Base-by-base conservation (phyloP, 2,113 vertebrate species). In the Cryptotis parvus region DNA sequence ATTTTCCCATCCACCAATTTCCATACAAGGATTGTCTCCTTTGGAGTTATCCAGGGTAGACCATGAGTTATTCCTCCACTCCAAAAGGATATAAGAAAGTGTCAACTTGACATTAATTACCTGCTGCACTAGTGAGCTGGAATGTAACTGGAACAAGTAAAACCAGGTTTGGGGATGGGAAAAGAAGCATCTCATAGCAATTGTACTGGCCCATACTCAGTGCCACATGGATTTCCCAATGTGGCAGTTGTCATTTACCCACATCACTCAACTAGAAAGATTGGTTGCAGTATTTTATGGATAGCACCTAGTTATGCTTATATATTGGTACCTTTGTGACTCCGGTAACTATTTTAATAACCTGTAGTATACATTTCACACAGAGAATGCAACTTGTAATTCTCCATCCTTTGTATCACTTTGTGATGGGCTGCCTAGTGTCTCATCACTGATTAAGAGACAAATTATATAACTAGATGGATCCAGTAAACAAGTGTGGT, bases 61-160 rank as follows among this genome's bases (percentile, higher is more conserved):
- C 6, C 10, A 77, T 70, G 35, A 68, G 26, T 35, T 65, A 0
- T 61, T 91, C n/a, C 82, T 37, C 33, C 27, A 24, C 24, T 24
- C 16, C 37, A 14, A 68, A 37, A 5, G 31, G 37, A 33, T 9
- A 24, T 58, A 58, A 58, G 20, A 24, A 24, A 89, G 41, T 35
- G 43, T 35, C 75, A 80, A 29, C 3, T 27, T 3, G 24, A 29
- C 9, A 24, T 87, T 37, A 70, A 22, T 94, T 35, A n/a, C 12
- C 18, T 6, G 10, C 1, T 2, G 0, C 29, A 12, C 2, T 4
- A 52, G 1, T 45, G 49, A 45, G 16, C 58, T 16, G 5, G 1
- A 43, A 16, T 7, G 10, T 35, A 26, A 18, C 7, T 14, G 24
- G 2, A 77, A 0, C 58, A 29, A 31, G 12, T 18, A 22, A 14